Conservation (phyloP, 2,113 vertebrate species). For the Onychostoma macrolepis region DNA sequence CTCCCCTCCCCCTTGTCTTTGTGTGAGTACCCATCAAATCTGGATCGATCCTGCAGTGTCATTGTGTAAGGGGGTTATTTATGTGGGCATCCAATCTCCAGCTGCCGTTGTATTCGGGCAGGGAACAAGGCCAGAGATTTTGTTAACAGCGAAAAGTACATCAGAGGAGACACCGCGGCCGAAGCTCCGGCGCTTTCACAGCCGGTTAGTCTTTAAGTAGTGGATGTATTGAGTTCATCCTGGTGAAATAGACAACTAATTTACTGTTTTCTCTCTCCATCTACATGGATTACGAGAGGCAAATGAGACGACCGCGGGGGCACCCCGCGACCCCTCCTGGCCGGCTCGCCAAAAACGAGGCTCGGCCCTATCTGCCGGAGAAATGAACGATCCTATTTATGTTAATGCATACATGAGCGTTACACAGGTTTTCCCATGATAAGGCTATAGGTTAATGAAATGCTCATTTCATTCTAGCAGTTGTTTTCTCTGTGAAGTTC, state of each 20-base stretch:
- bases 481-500: constrained; percentile 99
- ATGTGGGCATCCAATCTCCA: constrained; percentile 99
- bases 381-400: constrained; percentile 99
- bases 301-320: constrained; percentile 84
- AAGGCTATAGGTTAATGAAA: constrained; percentile 99
- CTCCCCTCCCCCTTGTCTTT: constrained; percentile 73
- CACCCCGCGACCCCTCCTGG: constrained; percentile 30
- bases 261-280: constrained; percentile 90
- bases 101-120: constrained; percentile 96
- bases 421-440: constrained; percentile 99
- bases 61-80: constrained; percentile 97
- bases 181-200: constrained; percentile 92
- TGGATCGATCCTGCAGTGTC: constrained; percentile 93
- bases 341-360: constrained; percentile 70
- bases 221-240: constrained; percentile 99
- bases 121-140: constrained; percentile 97
- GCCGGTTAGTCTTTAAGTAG: constrained; percentile 99
- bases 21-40: constrained; percentile 97
- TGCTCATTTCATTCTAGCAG: constrained; percentile 99
- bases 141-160: constrained; percentile 99
- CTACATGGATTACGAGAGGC: constrained; percentile 98
- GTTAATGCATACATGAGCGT: constrained; percentile 99
- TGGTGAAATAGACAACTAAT: constrained; percentile 99
- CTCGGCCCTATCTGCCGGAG: constrained; percentile 89
- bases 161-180: constrained; percentile 87